These are phyloP conservation scores for Apus apus DNA, from an alignment of 2,113 vertebrate species.

Conservation along the genomic window DNA sequence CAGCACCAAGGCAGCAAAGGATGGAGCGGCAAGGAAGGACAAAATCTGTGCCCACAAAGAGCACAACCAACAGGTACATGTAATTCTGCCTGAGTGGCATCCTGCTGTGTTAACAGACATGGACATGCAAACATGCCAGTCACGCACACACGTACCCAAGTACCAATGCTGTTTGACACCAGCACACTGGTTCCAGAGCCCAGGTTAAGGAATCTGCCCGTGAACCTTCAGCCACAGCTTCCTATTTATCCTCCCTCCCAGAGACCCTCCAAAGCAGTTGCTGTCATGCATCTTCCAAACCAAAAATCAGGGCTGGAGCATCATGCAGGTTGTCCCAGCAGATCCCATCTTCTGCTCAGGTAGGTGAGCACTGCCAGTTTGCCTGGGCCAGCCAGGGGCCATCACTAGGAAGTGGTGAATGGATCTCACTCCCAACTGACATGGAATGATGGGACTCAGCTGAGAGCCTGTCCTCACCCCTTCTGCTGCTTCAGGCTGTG, in stretches of 20 bases:
- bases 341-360: not conserved
- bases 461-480: not conserved
- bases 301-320: not conserved
- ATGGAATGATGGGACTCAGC: not conserved
- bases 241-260: not conserved
- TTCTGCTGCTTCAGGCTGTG: not conserved
- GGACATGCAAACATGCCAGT: not conserved
- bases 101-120: not conserved
- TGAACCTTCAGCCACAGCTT: not conserved
- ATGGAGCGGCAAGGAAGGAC: not conserved
- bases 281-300: not conserved
- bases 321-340: not conserved
- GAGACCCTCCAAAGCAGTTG: not conserved
- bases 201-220: not conserved
- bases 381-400: not conserved
- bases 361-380: not conserved
- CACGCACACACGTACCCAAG: not conserved
- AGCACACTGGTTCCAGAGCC: not conserved
- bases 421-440: not conserved
- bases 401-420: not conserved
- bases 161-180: accelerated
- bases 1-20: not conserved
- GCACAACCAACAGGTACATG: accelerated
- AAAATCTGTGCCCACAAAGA: not conserved
- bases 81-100: not conserved